phyloP scores from a whole-genome alignment of 2,113 vertebrate genomes.

The Corydoras maculifer region DNA sequence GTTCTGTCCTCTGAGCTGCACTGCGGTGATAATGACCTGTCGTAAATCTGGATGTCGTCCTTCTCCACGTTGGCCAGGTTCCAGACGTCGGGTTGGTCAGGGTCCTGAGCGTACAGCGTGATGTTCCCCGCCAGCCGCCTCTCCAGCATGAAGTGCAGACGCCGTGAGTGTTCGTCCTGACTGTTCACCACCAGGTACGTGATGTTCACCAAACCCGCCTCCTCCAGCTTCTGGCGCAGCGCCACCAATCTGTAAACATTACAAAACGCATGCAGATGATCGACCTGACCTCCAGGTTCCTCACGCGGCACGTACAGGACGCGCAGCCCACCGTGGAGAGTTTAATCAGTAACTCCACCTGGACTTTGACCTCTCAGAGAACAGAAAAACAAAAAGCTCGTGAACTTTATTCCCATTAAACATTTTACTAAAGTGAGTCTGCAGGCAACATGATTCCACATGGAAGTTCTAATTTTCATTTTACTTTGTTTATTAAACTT shows the following conservation, averaged over 20 bases:
- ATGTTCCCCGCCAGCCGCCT: conserved; percentile 69
- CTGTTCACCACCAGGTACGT: conserved; percentile 83
- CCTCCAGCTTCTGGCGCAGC: conserved; percentile 77
- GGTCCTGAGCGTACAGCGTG: conserved; percentile 77
- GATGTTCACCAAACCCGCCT: conserved; percentile 72
- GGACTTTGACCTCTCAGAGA: too few species aligned
- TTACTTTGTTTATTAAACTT: too few species aligned
- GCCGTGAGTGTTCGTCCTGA: conserved; percentile 63
- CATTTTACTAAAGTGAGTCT: too few species aligned
- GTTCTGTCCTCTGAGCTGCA: too few species aligned
- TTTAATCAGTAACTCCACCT: too few species aligned
- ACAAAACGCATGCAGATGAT: background rate
- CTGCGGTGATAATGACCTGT: conserved; percentile 69
- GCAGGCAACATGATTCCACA: too few species aligned
- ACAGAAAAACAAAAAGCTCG: too few species aligned
- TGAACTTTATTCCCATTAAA: too few species aligned
- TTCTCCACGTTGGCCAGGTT: conserved; percentile 73
- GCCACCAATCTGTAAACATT: conserved; percentile 64
- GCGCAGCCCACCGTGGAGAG: background rate
- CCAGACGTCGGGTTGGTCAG: conserved; percentile 78
- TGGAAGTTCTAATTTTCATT: too few species aligned
- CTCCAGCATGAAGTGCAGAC: conserved; percentile 63
- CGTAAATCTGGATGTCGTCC: conserved; percentile 90
- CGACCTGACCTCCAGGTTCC: conserved; percentile 5
- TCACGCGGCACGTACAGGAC: background rate